Evolutionary conservation across 2,888 invertebrate genomes (phyloP).

Genomic region (Drosophila falleni): DNA sequence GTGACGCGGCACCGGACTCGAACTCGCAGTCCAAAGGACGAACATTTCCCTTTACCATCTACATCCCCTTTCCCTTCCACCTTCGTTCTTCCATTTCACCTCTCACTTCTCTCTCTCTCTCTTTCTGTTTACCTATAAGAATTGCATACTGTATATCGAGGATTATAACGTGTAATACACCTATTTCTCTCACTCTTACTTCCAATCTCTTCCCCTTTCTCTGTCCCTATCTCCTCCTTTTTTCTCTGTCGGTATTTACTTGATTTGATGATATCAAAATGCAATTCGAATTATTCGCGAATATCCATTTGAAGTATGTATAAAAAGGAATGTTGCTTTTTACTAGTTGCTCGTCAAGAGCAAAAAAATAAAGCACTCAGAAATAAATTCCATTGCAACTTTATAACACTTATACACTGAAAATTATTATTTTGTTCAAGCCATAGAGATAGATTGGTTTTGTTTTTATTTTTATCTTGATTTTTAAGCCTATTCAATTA

Average conservation of each 20-base stretch:
- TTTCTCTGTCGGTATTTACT: slow-evolving; percentile 11
- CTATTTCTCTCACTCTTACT: background rate
- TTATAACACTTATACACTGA: background rate
- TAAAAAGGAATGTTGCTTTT: background rate
- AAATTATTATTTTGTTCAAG: too few species aligned
- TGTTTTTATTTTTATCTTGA: too few species aligned
- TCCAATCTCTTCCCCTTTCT: background rate
- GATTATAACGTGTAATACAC: slow-evolving; percentile 45
- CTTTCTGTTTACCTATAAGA: slow-evolving; percentile 3
- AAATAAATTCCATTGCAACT: slow-evolving; percentile 4
- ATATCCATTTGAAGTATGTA: background rate
- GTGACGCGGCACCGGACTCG: slow-evolving; percentile 50
- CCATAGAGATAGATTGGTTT: too few species aligned
- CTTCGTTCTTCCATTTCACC: background rate
- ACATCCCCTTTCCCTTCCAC: background rate
- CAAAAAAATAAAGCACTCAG: background rate
- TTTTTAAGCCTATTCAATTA: too few species aligned
- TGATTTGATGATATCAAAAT: slow-evolving; percentile 40
- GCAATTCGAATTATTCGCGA: slow-evolving; percentile 18
- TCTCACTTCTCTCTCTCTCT: background rate
- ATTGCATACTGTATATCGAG: slow-evolving; percentile 14
- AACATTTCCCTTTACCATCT: background rate
- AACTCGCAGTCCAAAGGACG: slow-evolving; percentile 15
- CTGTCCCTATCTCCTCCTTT: background rate
- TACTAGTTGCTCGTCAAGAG: background rate